Evolutionary conservation across 2,888 invertebrate genomes (phyloP).

Genomic region (Punctoribates punctum): DNA sequence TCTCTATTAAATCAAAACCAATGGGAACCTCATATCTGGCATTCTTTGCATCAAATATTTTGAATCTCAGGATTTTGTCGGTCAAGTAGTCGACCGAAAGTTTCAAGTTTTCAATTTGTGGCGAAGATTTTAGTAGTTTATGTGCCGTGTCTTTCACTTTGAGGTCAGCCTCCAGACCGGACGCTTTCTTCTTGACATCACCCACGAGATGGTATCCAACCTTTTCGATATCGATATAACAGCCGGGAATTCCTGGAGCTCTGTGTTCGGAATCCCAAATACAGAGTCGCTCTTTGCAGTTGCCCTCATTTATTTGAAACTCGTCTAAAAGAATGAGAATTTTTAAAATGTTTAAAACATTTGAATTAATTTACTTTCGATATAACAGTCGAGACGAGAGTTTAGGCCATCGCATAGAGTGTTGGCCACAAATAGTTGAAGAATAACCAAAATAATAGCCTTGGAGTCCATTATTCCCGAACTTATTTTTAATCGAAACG

Average conservation of each 20-base stretch:
- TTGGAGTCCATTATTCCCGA: no score
- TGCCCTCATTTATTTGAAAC: neutral
- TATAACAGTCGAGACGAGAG: no score
- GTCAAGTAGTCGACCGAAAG: slow-evolving; percentile 43
- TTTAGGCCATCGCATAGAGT: no score
- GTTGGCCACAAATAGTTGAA: no score
- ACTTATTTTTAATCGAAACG: no score
- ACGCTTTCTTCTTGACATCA: neutral
- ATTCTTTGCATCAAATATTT: slow-evolving; percentile 40
- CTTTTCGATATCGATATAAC: neutral
- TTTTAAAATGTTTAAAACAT: no score
- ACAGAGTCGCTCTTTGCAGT: neutral
- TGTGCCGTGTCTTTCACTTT: slow-evolving; percentile 2
- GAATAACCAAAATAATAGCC: no score
- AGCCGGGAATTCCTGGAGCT: neutral
- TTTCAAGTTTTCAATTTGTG: slow-evolving; percentile 12
- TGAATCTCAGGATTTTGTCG: slow-evolving; percentile 44
- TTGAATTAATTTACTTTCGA: no score
- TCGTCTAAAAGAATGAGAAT: neutral
- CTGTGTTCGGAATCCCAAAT: neutral
- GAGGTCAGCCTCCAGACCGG: neutral
- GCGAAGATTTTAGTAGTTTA: neutral
- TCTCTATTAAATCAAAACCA: no score
- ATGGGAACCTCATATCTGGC: slow-evolving; percentile 46
- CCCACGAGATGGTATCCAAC: neutral